Evolutionary conservation across 2,888 invertebrate species (phyloP), one percentile per base, ranked within the genome.

Genomic region (Drosophila anceps): DNA sequence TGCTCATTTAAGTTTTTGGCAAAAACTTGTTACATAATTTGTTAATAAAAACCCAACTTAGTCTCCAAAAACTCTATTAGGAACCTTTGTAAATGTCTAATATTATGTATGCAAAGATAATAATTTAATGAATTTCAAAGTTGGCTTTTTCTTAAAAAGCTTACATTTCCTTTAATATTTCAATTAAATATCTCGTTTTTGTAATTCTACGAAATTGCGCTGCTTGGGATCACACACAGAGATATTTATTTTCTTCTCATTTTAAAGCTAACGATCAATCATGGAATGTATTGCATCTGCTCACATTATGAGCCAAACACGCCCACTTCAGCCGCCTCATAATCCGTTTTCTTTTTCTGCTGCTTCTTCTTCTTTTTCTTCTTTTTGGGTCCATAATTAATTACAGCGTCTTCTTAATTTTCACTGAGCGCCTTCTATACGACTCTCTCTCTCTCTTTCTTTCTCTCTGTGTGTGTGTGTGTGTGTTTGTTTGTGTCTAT

Each of bases 381-480:
- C 43, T 10, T 66, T 66, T 63, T 70, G 46, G 59, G 77, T 60
- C 71, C 77, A 77, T 79, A 81, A 79, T 79, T 79, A 79, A 79
- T 79, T 79, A 79, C 79, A 81, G 69, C 69, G 64, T 79, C 81
- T 77, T 73, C 69, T 64, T 69, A 77, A 72, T 63, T 77, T 79
- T 81, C 80, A 75, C 50, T 59, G 59, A 78, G 54, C 46, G 58
- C 50, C 67, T 74, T 58, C 60, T 55, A 53, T 69, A 59, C 73
- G 57, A 73, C 66, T 41, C 13, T 24, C 64, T 50, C 57, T 74
- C 59, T 20, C 5, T 10, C 5, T 44, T 57, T 20, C 5, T 10
- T 5, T 44, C n/a, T 35, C 35, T 15, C 13, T 53, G 53, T 35
- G 51, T 35, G n/a, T 3, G n/a, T 39, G 43, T 60, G 51, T 74